Conservation (phyloP, 2,113 vertebrate species). For the Xenus cinereus region DNA sequence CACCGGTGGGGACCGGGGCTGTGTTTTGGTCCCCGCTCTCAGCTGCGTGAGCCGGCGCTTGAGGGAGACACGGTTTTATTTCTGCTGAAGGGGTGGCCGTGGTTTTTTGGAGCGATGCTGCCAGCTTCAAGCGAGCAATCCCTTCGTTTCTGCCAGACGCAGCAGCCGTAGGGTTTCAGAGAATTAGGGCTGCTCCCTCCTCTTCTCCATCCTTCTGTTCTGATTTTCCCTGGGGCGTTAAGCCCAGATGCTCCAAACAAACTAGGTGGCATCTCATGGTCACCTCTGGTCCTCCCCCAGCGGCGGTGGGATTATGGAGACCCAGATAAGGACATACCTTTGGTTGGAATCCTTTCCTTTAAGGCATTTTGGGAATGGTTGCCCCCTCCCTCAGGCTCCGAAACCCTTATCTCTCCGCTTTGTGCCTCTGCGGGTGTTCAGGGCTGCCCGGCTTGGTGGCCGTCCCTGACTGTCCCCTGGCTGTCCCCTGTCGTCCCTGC, state of each 20-base stretch:
- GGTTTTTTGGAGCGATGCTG: rapidly evolving
- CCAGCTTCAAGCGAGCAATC: background rate
- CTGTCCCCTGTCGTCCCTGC: background rate
- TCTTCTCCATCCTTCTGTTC: background rate
- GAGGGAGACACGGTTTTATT: background rate
- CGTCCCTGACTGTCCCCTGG: background rate
- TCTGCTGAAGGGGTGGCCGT: background rate
- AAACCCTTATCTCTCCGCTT: background rate
- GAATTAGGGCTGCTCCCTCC: background rate
- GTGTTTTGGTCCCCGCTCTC: background rate
- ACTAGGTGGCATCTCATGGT: background rate
- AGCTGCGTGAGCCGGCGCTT: rapidly evolving
- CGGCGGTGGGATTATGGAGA: background rate
- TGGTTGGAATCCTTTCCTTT: background rate
- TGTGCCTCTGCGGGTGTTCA: background rate
- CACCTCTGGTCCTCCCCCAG: background rate
- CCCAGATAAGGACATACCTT: background rate
- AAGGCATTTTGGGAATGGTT: background rate
- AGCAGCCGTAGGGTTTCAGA: background rate
- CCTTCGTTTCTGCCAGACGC: rapidly evolving
- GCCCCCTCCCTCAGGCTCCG: background rate
- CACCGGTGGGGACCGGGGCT: rapidly evolving
- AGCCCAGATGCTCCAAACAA: background rate
- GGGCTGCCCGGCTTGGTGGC: background rate
- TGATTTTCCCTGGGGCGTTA: background rate